Evolutionary conservation across 2,888 invertebrate species (phyloP).

Genomic region (Serripes groenlandicus): DNA sequence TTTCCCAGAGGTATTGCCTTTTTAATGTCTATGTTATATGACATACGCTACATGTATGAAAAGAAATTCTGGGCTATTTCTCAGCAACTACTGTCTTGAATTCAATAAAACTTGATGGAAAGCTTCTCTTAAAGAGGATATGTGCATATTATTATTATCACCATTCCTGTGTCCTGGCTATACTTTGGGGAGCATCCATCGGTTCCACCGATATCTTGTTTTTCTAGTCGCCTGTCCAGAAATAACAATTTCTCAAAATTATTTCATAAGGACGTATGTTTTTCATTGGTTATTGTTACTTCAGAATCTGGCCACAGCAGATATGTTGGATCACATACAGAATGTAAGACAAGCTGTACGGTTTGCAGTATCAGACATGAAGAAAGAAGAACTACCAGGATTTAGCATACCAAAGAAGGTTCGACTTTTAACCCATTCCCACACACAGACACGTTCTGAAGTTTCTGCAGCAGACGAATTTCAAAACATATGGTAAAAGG

Average conservation of each 20-base stretch:
- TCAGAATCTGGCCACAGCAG: slow-evolving; percentile 92
- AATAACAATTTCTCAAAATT: neutral
- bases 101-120: too few relatives aligned
- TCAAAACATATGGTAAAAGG: neutral
- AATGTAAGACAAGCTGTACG: slow-evolving; percentile 97
- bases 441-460: neutral
- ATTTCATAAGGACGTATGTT: neutral
- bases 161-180: too few relatives aligned
- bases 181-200: too few relatives aligned
- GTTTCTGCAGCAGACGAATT: neutral
- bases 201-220: too few relatives aligned
- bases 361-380: slow-evolving; percentile 94
- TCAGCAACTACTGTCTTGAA: too few relatives aligned
- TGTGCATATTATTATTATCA: too few relatives aligned
- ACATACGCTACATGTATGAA: too few relatives aligned
- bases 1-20: too few relatives aligned
- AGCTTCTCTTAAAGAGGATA: too few relatives aligned
- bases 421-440: neutral
- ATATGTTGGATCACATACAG: slow-evolving; percentile 94
- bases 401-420: slow-evolving; percentile 94
- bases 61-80: too few relatives aligned
- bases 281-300: slow-evolving; percentile 1
- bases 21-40: too few relatives aligned
- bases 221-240: too few relatives aligned
- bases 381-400: slow-evolving; percentile 93